These are phyloP conservation scores for Leptinotarsa haldemani DNA, from an alignment of 2,888 invertebrate species.

Conservation along the genomic window DNA sequence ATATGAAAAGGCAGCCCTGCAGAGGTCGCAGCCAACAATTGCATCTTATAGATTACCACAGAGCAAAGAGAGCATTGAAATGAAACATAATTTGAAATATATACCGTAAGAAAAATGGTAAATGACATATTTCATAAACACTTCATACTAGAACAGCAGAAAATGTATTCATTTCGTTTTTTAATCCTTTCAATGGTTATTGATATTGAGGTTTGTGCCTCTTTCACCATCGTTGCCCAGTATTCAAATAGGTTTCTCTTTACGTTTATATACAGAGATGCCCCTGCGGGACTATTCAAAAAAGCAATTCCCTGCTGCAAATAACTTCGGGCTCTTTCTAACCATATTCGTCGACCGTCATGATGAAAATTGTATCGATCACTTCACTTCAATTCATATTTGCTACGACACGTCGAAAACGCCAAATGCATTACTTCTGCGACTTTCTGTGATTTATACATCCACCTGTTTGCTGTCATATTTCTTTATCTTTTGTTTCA, in stretches of 20 bases:
- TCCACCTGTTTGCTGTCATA: slow-evolving; percentile 26
- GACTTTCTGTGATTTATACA: slow-evolving; percentile 17
- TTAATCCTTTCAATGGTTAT: neutral
- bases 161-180: too few species aligned
- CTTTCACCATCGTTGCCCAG: neutral
- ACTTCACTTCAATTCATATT: slow-evolving; percentile 30
- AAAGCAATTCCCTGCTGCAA: slow-evolving; percentile 30
- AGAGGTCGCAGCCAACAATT: too few species aligned
- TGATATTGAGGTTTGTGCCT: neutral
- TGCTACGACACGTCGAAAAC: neutral
- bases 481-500: slow-evolving; percentile 18
- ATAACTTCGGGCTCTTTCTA: slow-evolving; percentile 28
- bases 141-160: too few species aligned
- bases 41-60: too few species aligned
- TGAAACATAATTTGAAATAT: too few species aligned
- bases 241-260: slow-evolving; percentile 8
- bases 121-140: too few species aligned
- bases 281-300: neutral
- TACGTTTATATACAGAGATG: neutral
- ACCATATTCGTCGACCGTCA: slow-evolving; percentile 27
- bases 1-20: too few species aligned
- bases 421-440: neutral
- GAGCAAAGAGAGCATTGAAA: too few species aligned
- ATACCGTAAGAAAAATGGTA: too few species aligned
- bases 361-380: slow-evolving; percentile 38